Percentiles rank a stretch among this genome's conserved stretches.
phyloP scores from a whole-genome alignment of 2,113 vertebrate genomes.

The Chaetodon trifascialis region DNA sequence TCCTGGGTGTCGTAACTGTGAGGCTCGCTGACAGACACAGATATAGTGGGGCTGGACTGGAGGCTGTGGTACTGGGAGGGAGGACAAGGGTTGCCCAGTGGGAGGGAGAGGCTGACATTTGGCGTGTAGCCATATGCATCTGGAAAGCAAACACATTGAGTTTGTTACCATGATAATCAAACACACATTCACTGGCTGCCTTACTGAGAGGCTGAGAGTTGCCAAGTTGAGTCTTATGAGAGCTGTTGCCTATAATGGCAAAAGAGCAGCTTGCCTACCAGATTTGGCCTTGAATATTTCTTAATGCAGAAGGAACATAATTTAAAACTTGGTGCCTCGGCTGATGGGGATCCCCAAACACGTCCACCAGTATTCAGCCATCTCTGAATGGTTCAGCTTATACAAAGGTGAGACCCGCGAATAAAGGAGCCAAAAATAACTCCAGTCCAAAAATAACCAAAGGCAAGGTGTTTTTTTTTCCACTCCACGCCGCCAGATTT shows the following conservation, averaged over 20 bases:
- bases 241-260: constrained; percentile 57
- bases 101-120: constrained; percentile 87
- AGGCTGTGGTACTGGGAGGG: constrained; percentile 91
- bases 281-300: constrained; percentile 33
- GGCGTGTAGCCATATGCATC: constrained; percentile 92
- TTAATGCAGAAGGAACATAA: constrained; percentile 7
- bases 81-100: constrained; percentile 88
- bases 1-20: constrained; percentile 85
- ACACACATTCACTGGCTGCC: constrained; percentile 59
- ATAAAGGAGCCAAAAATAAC: constrained; percentile 72
- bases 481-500: constrained; percentile 40
- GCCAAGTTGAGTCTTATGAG: constrained; percentile 51
- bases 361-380: constrained; percentile 12
- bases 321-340: constrained; percentile 17
- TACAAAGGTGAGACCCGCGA: constrained; percentile 54
- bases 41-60: constrained; percentile 88
- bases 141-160: constrained; percentile 80
- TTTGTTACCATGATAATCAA: constrained; percentile 66
- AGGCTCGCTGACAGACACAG: constrained; percentile 87
- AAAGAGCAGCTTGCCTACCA: constrained; percentile 40
- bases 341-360: constrained; percentile 9
- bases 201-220: constrained; percentile 16
- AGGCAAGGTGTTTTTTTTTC: constrained; percentile 53
- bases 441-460: constrained; percentile 59
- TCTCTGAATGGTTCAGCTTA: constrained; percentile 35